Conservation (phyloP, 2,797 vertebrate genomes). For the Rachycentron canadum region DNA sequence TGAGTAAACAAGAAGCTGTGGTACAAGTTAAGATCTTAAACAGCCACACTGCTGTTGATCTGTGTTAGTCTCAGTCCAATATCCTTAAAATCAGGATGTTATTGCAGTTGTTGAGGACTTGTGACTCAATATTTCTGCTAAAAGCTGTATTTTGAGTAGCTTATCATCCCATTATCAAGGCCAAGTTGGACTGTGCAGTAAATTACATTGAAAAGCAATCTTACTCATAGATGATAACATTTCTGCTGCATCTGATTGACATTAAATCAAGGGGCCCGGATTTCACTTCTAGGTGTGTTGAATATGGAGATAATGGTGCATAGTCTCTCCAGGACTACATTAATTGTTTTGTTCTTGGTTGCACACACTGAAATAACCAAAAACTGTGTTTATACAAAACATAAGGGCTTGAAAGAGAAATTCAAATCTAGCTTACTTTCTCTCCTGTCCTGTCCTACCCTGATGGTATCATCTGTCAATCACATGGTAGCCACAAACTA, state of each 20-base stretch:
- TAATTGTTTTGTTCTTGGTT: too few relatives aligned
- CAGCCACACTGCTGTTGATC: constrained; percentile 21
- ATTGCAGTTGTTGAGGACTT: constrained; percentile 23
- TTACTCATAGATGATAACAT: constrained; percentile 8
- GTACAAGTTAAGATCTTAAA: constrained; percentile 3
- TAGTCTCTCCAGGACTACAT: neutral
- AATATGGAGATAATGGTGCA: neutral
- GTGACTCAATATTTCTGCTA: constrained; percentile 32
- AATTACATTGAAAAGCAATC: constrained; percentile 1
- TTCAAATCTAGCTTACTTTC: neutral
- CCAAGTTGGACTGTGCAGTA: neutral
- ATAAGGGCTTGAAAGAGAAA: neutral
- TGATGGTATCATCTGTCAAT: too few relatives aligned
- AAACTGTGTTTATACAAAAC: neutral
- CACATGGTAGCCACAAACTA: too few relatives aligned
- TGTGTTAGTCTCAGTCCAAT: constrained; percentile 9
- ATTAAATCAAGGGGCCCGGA: neutral
- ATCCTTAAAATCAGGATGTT: constrained; percentile 23
- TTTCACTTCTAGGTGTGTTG: neutral
- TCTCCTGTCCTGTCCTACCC: neutral
- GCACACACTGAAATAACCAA: too few relatives aligned
- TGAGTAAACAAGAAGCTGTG: constrained; percentile 17
- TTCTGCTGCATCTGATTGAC: neutral
- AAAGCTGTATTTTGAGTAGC: constrained; percentile 50
- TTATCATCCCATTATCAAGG: constrained; percentile 47